A percentile compares a stretch with the other conserved stretches of the same genome.
Conservation (phyloP, 2,888 invertebrate genomes). For the Digitonthophagus gazella region DNA sequence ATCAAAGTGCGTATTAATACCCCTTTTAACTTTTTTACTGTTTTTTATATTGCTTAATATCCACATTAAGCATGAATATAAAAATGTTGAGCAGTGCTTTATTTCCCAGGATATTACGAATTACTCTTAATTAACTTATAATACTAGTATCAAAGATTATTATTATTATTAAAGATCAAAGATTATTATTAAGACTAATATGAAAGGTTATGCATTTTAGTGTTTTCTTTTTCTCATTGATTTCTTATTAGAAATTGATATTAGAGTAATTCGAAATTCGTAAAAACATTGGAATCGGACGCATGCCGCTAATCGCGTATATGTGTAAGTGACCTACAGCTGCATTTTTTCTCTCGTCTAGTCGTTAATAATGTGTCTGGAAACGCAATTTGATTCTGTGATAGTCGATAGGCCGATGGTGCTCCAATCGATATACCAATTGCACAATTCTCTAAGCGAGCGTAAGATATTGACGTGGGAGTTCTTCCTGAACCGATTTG, state of each 20-base stretch:
- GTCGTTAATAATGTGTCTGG: conserved; percentile 89
- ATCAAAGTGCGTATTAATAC: conserved; percentile 62
- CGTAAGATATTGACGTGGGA: conserved; percentile 92
- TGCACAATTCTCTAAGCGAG: conserved; percentile 90
- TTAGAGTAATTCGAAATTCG: background rate
- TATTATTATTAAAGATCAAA: no score
- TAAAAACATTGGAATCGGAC: background rate
- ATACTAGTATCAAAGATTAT: no score
- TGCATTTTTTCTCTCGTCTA: conserved; percentile 42
- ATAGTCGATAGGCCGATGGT: conserved; percentile 96
- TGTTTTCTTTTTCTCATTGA: no score
- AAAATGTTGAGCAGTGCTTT: background rate
- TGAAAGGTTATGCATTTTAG: no score
- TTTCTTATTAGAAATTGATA: no score
- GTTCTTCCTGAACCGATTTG: conserved; percentile 95
- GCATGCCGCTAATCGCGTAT: background rate
- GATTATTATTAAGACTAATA: no score
- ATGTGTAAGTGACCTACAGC: conserved; percentile 15
- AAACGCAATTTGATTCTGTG: conserved; percentile 97
- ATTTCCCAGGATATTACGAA: background rate
- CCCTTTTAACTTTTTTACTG: conserved; percentile 1
- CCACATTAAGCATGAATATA: background rate
- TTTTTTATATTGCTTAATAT: conserved; percentile 9
- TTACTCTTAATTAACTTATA: no score
- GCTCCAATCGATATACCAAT: conserved; percentile 89